Base-by-base conservation (phyloP, 1,140 invertebrate genomes). In the Micrasema longulum region DNA sequence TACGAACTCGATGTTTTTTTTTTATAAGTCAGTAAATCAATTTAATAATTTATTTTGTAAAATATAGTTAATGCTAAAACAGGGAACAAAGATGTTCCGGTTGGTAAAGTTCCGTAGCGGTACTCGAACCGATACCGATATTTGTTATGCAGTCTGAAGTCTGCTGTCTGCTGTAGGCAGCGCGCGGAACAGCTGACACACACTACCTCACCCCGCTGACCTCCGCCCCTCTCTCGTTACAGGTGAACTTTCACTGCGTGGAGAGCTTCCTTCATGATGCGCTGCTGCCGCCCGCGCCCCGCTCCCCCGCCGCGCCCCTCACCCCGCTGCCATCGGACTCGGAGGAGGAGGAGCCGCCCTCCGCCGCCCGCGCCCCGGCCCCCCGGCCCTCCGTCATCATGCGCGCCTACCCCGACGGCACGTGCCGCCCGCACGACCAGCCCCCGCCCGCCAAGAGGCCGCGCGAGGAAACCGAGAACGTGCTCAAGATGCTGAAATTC, bases 341-440 rank as follows among this genome's bases (percentile, higher is more conserved):
- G 0, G 84, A 85, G 74, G 81, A 82, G 5, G 83, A 84, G 52
- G 87, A 88, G 85, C 87, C 66, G 79, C 75, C n/a, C 52, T 83
- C 88, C 87, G 0, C 87, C 87, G 0, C 18, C 85, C 87, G 67
- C 83, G 87, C 87, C 0, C 87, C 87, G 0, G 18, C 85, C 87
- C 68, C 79, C 76, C 45, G 73, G 16, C 81, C 83, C 62, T 85
- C 84, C 3, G 93, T 95, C 65, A 95, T 95, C 72, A 94, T 94
- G 91, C 88, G 88, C 65, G 93, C 91, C 0, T 90, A 92, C 77
- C 90, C 90, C 63, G 90, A 92, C 77, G 92, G 92, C 35, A 89
- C 89, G 36, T 92, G 88, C 81, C 89, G 85, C 64, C 88, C 60
- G 86, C 86, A 69, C 76, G 75, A 9, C 20, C 47, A 23, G 16